Evolutionary conservation across 2,888 invertebrate genomes (phyloP).

Genomic region (Melanargia galathea): DNA sequence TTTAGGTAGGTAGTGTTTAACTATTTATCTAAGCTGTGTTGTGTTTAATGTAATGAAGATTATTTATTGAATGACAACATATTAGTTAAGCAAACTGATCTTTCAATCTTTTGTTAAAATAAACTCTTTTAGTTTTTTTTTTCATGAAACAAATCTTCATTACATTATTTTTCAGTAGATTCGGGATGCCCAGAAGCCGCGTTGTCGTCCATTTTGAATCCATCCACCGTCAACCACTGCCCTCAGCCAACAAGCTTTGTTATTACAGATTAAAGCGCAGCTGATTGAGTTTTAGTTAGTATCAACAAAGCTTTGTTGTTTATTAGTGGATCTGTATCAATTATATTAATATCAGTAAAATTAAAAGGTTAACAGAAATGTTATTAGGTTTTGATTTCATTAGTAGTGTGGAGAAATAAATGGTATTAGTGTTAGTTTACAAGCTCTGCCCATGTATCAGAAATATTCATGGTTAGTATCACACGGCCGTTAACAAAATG

Average conservation of each 20-base stretch:
- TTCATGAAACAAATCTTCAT: constrained; percentile 26
- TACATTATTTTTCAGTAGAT: constrained; percentile 55
- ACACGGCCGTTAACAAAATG: neutral
- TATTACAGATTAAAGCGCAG: constrained; percentile 26
- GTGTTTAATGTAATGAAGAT: constrained; percentile 33
- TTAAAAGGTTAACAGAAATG: neutral
- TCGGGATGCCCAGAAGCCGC: constrained; percentile 71
- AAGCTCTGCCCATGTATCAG: constrained; percentile 1
- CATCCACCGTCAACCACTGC: constrained; percentile 68
- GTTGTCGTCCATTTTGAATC: constrained; percentile 49
- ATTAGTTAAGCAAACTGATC: neutral
- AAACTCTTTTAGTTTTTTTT: neutral
- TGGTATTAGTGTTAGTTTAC: constrained; percentile 1
- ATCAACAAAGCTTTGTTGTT: neutral
- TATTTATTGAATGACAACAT: neutral
- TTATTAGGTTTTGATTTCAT: neutral
- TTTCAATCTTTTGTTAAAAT: neutral
- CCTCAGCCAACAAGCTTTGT: constrained; percentile 46
- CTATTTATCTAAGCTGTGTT: constrained; percentile 27
- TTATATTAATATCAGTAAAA: neutral
- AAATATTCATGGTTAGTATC: neutral
- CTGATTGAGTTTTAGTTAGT: constrained; percentile 6
- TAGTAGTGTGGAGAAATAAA: neutral
- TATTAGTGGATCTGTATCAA: neutral
- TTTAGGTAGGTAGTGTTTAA: neutral